A percentile compares a stretch with the other conserved stretches of the same genome.
phyloP scores from a whole-genome alignment of 2,113 vertebrate genomes.

The Glaucidium brasilianum region DNA sequence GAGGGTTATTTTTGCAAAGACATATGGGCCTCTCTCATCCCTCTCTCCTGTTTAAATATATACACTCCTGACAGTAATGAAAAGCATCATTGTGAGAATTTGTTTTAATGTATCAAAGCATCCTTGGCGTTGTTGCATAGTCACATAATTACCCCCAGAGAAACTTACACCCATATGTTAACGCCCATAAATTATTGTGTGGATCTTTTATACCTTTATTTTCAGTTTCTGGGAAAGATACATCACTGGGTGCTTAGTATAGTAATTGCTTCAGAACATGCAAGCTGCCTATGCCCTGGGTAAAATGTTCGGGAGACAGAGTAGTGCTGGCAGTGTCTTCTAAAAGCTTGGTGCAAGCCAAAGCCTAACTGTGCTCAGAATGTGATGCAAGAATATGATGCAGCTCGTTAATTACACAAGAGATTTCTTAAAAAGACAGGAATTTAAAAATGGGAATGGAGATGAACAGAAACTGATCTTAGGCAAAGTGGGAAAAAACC shows the following conservation, averaged over 20 bases:
- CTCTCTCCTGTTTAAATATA: neutral
- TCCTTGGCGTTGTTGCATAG: neutral
- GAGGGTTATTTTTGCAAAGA: neutral
- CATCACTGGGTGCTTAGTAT: neutral
- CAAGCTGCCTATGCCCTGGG: constrained; percentile 5
- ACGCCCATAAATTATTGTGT: constrained; percentile 29
- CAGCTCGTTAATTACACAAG: neutral
- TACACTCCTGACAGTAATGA: neutral
- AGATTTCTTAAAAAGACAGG: neutral
- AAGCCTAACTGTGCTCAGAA: constrained; percentile 18
- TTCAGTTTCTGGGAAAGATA: constrained; percentile 40
- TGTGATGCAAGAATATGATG: constrained; percentile 10
- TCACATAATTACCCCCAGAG: constrained; percentile 41
- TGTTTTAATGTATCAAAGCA: constrained; percentile 20
- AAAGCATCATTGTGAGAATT: neutral
- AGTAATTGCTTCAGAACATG: neutral
- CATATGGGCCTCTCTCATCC: neutral
- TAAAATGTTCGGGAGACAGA: neutral
- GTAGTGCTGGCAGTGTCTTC: neutral
- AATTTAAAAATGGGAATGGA: neutral
- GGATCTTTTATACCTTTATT: constrained; percentile 18
- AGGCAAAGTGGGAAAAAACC: neutral
- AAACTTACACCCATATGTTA: constrained; percentile 34
- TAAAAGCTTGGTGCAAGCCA: neutral
- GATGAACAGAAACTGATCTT: neutral